Evolutionary conservation across 1,140 invertebrate genomes (phyloP), one percentile per base, ranked within the genome.

Genomic region (Drusus annulatus): DNA sequence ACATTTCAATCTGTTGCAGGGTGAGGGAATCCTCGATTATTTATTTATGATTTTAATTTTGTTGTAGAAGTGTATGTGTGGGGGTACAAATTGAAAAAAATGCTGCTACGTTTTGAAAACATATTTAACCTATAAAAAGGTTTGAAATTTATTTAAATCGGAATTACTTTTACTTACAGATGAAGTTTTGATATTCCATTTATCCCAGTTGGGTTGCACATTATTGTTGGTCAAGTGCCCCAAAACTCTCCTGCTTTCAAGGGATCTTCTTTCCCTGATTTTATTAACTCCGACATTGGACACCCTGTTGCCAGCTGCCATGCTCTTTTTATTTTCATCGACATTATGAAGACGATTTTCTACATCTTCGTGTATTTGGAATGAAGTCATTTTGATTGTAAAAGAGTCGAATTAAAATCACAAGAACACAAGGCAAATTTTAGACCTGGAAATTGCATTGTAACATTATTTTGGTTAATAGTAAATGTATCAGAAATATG

Each of bases 361-460:
- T 19, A 23, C 58, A 23, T 83, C 82, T 54, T 83, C 82, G 71
- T 83, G 82, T 31, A 83, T 83, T 79, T 79, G 68, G 52, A 83
- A 82, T 15, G 79, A 78, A 62, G 74, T 76, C 78, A 80, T 83
- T 17, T 58, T 75, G 45, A 36, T 31, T 68, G 28, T 23, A 60
- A 68, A 68, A 36, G 1, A 68, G 36, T 50, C 25, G 31, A 31
- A n/a, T n/a, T 36, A 45, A 63, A 68, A 68, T 68, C n/a, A 36
- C 1, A 65, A 31, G 21, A 28, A 25, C 13, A 31, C 25, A 63
- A 36, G 10, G 16, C 17, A 68, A 68, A 31, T 68, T 17, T 17
- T 17, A n/a, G 6, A 65, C 15, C 28, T 36, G 17, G n/a, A 17
- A 5, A 21, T 19, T 60, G 1, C 15, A 23, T 60, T 36, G 63